phyloP scores from a whole-genome alignment of 2,113 vertebrate species.

The Cyprinodon brontotheroides region DNA sequence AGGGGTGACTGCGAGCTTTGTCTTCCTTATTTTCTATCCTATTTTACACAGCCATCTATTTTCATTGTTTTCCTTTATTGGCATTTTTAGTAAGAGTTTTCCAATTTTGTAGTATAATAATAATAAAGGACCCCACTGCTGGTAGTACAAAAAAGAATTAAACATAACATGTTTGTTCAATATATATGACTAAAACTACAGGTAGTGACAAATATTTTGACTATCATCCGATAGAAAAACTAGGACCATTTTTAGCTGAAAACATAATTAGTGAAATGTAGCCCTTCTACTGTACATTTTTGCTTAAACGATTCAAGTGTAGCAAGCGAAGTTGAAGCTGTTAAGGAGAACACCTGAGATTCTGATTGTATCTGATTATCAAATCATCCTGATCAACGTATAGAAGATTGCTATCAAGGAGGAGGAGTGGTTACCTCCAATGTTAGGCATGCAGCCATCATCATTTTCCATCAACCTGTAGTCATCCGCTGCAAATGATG shows the following conservation, averaged over 20 bases:
- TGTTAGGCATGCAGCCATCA: no score
- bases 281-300: background rate
- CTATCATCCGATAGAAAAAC: background rate
- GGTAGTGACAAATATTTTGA: background rate
- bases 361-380: no score
- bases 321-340: background rate
- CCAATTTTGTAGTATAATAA: background rate
- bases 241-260: background rate
- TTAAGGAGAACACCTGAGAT: background rate
- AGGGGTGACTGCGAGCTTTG: conserved; percentile 65
- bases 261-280: background rate
- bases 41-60: conserved; percentile 46
- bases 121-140: background rate
- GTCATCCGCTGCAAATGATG: background rate
- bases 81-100: background rate
- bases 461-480: background rate
- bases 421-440: no score
- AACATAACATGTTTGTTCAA: background rate
- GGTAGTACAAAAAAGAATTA: background rate
- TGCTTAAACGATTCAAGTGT: no score
- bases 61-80: background rate
- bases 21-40: conserved; percentile 52
- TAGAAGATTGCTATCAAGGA: no score
- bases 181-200: background rate
- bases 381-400: no score